Evolutionary conservation across 2,888 invertebrate genomes (phyloP), one percentile per base, ranked within the genome.

Genomic region (Drosophila vallismaia): DNA sequence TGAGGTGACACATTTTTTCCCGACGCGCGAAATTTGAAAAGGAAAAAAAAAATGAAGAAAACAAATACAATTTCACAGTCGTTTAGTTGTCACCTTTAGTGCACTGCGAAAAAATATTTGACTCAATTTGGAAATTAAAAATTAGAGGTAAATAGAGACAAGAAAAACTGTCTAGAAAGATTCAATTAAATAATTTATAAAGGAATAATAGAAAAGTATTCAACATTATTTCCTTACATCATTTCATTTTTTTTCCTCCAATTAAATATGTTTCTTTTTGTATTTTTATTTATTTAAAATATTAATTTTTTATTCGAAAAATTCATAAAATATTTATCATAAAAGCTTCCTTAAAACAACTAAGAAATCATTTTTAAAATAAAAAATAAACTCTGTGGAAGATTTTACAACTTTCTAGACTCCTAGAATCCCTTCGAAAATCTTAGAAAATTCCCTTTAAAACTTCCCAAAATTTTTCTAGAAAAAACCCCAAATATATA

Each of bases 21-120:
- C 42, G 24, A 24, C 4, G 56, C 52, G 40, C 67, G 36, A 29
- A 50, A 50, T 46, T 24, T 44, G 36, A 36, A 36, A 36, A 36
- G 36, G 3, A 33, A 36, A 44, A 46, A 44, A 46, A 63, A 55
- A 50, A 36, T 38, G 12, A 49, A 24, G 33, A 44, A 52, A 46
- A 53, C 38, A 71, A 60, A 60, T 71, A 44, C 51, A 51, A 70
- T 76, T 78, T 84, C 57, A 59, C 62, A 74, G 63, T 60, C 63
- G 63, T 53, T 60, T 66, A 68, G 68, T 64, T 70, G 70, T 74
- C 74, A 82, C 77, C 77, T 79, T 29, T 33, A 50, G 10, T 29
- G 29, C n/a, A 40, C 29, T 60, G 31, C 0, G 2, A 44, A 9
- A 44, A 26, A 44, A 10, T 24, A n/a, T 4, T 36, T 5, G 12